Evolutionary conservation across 53 echinoderm and acorn worm genomes (phyloP).

Genomic region (Antedon mediterranea): DNA sequence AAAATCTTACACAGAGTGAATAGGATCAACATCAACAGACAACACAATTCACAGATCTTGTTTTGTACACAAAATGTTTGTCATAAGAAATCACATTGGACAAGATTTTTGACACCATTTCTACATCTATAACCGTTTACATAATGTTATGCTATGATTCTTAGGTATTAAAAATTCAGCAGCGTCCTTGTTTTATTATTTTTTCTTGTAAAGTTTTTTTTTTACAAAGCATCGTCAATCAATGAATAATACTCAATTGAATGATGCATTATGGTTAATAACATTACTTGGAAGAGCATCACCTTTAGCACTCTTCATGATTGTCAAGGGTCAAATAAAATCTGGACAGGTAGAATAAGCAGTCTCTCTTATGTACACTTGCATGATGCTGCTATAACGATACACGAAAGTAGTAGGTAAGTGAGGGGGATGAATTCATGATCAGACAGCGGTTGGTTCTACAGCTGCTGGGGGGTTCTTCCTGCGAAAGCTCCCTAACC

Average conservation of each 20-base stretch:
- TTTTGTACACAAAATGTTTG: neutral
- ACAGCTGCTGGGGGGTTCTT: neutral
- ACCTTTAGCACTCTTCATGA: too few species aligned
- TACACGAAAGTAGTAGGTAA: neutral
- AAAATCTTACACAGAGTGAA: neutral
- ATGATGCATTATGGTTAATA: too few species aligned
- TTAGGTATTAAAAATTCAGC: neutral
- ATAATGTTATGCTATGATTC: neutral
- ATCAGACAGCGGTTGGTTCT: neutral
- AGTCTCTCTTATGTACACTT: neutral
- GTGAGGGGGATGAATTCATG: neutral
- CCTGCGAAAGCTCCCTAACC: constrained; percentile 38
- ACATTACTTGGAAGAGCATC: too few species aligned
- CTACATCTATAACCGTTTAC: neutral
- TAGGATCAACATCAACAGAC: neutral
- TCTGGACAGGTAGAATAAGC: too few species aligned
- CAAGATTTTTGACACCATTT: neutral
- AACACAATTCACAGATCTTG: neutral
- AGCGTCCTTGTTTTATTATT: neutral
- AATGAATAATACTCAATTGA: too few species aligned
- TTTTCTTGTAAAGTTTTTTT: neutral
- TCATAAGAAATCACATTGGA: neutral
- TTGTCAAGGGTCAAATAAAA: too few species aligned
- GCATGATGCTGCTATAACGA: neutral
- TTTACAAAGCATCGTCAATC: neutral